Base-by-base conservation (phyloP, 2,888 invertebrate species). In the Mythimna ferrago region DNA sequence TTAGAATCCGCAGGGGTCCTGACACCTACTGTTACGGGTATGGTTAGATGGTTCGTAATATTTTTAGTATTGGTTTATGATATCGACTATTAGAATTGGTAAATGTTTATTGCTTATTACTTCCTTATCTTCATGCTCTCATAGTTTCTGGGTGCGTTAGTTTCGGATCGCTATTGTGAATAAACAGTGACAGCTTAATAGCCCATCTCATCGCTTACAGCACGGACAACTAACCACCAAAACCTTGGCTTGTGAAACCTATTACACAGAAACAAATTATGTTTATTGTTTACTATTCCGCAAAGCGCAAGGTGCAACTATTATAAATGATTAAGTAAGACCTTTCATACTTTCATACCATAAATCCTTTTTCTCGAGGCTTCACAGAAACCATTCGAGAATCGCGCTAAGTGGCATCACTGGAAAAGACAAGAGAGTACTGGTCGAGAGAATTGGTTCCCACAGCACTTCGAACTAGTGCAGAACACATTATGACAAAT, bases 11-110 rank as follows among this genome's bases (percentile, higher is more conserved):
- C 78, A 81, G 86, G 87, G 80, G 81, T 82, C 76, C 81, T 80
- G 83, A 87, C 81, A 86, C 86, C 87, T 81, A 87, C 87, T 83
- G 86, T 83, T 87, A 85, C 71, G 64, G 67, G 73, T 76, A 76
- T 73, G 70, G 58, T 63, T 75, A 64, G 58, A 70, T 71, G 41
- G 58, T 68, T 78, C 54, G 62, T 84, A 64, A 67, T 83, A 81
- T 79, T 75, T 80, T 78, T 44, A 64, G 32, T 73, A 75, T 84
- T 81, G 58, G 64, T 79, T 84, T 81, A 83, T 80, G 76, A 63
- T 78, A 78, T 84, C 71, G 41, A 83, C 68, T 62, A 44, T 71
- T 80, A 53, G 38, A 73, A 83, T 83, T 66, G 63, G 65, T 74
- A 61, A 67, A 80, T 74, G 53, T 77, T 83, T 83, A 83, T 86